Base-by-base conservation (phyloP, 1,140 invertebrate genomes). In the Polypedilum vanderplanki region DNA sequence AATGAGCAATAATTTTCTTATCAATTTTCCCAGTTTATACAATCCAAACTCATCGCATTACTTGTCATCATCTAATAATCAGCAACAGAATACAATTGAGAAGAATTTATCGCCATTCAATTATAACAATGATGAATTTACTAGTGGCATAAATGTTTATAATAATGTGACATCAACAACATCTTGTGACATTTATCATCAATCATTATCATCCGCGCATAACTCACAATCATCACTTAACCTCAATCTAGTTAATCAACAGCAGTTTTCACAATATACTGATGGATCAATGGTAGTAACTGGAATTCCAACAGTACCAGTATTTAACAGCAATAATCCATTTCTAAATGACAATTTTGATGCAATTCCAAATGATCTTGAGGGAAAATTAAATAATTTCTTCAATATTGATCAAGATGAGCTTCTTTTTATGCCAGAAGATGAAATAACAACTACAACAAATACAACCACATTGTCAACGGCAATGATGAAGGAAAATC, bases 1-100 rank as follows among this genome's bases (percentile, higher is more conserved):
- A 70, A 70, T 70, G 65, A 70, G 65, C 65, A 70, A 70, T 70
- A 70, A 70, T 70, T 70, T 70, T 70, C 65, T 70, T 20, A 70
- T 20, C 65, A 70, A 70, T 22, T 70, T 70, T 70, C 65, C 65
- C 9, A 18, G 65, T 18, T 70, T n/a, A 7, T 70, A 70, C 18
- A 18, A 70, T 70, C n/a, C 18, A 15, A 67, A 67, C n/a, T 5
- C 18, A 18, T 67, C 65, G 18, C 5, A n/a, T 18, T 70, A 5
- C 4, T 70, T 18, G 17, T 70, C 17, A 70, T 22, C 65, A 20
- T 70, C 18, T 8, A 70, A 70, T n/a, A 18, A 70, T 8, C 17
- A 70, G 7, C 65, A 70, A 2, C 17, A 70, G 7, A n/a, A 70
- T 18, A 20, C 17, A 18, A 70, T 22, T 20, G 65, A 70, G 5